Conservation (phyloP, 1,140 invertebrate genomes). For the Achatina immaculata region DNA sequence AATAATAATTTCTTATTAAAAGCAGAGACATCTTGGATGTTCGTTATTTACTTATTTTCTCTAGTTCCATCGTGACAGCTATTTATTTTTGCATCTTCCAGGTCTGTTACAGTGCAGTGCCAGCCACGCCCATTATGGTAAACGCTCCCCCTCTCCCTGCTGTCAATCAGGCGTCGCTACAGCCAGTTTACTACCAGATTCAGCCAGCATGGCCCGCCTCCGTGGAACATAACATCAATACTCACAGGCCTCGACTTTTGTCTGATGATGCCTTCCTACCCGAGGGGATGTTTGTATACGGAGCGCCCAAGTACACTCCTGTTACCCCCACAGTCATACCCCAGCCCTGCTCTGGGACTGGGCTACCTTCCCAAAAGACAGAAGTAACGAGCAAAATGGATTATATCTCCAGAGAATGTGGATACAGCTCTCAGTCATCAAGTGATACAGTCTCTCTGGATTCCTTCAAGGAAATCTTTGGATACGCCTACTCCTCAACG, state of each 20-base stretch:
- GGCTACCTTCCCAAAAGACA: background rate
- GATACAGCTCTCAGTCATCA: background rate
- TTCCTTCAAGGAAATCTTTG: background rate
- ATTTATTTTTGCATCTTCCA: background rate
- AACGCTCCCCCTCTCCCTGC: background rate
- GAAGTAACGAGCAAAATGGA: background rate
- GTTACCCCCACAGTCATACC: no score
- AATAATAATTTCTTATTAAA: no score
- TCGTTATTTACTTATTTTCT: background rate
- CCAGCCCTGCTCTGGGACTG: background rate
- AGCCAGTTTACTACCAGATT: background rate
- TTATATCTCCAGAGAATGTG: background rate
- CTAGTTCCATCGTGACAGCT: background rate
- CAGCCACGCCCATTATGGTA: background rate
- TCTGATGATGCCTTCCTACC: slow-evolving; percentile 14
- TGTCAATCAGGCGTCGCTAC: background rate
- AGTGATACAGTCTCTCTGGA: background rate
- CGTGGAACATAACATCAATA: background rate
- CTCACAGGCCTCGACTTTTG: no score
- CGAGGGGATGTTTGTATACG: background rate
- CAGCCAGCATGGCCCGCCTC: background rate
- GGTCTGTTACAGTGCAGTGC: background rate
- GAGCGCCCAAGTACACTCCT: no score
- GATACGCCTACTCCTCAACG: no score
- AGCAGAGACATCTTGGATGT: no score